Conservation (phyloP, 2,113 vertebrate species). For the Heteronetta atricapilla region DNA sequence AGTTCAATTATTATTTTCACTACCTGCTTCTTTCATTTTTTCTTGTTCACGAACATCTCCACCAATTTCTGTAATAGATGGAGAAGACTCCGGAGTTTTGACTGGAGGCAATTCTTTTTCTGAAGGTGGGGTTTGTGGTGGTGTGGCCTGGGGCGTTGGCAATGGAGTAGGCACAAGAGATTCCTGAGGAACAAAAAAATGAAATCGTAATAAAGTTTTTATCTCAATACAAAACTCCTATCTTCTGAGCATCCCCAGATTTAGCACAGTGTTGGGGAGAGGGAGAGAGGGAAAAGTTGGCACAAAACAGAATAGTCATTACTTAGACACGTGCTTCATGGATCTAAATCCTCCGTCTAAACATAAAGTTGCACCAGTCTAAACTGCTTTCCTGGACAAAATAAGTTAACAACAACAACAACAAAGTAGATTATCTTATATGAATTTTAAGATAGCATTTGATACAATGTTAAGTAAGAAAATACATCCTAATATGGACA, state of each 20-base stretch:
- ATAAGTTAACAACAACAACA: background rate
- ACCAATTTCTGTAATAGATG: conserved; percentile 67
- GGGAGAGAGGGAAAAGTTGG: background rate
- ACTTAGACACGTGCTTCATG: background rate
- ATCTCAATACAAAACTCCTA: background rate
- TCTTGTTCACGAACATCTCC: conserved; percentile 2
- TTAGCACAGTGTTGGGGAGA: background rate
- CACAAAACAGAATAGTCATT: background rate
- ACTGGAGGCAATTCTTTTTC: conserved; percentile 55
- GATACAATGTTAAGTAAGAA: background rate
- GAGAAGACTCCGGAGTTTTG: conserved; percentile 81
- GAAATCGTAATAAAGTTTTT: background rate
- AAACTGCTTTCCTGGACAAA: background rate
- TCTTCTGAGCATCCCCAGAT: background rate
- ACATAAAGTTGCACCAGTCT: background rate
- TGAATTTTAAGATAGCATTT: background rate
- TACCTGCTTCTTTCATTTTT: conserved; percentile 71
- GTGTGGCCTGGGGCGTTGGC: conserved; percentile 82
- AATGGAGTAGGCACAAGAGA: conserved; percentile 71
- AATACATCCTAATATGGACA: background rate
- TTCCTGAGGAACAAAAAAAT: conserved; percentile 54
- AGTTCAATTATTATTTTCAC: conserved; percentile 15
- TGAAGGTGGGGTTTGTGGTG: conserved; percentile 70
- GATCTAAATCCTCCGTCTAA: background rate
- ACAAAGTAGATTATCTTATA: background rate